Evolutionary conservation across 2,113 vertebrate species (phyloP).

Genomic region (Neofelis nebulosa): DNA sequence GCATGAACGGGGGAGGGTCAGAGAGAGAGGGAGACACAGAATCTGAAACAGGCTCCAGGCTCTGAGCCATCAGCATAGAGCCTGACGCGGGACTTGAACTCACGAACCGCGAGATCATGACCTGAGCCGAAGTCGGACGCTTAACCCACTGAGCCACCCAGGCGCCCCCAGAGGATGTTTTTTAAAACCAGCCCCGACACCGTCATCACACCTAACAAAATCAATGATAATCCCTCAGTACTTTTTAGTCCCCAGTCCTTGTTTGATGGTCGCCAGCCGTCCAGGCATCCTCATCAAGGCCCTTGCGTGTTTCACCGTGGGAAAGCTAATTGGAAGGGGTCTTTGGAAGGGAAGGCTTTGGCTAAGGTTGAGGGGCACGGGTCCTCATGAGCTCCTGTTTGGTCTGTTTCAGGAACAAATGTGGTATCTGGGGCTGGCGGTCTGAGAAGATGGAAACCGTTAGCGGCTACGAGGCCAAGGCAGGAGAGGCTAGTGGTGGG

Average conservation of each 20-base stretch:
- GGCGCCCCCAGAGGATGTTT: not conserved
- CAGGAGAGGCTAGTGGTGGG: conserved; percentile 71
- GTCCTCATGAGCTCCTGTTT: conserved; percentile 16
- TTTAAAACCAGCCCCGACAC: not conserved
- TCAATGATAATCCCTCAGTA: not conserved
- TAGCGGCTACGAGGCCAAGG: conserved; percentile 97
- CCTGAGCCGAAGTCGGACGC: too few relatives aligned
- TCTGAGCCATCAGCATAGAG: too few relatives aligned
- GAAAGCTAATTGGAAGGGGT: not conserved
- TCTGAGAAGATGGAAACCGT: conserved; percentile 95
- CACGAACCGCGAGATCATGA: too few relatives aligned
- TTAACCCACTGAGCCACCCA: too few relatives aligned
- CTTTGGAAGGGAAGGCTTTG: not conserved
- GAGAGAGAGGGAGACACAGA: too few relatives aligned
- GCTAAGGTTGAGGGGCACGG: not conserved
- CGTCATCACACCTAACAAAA: not conserved
- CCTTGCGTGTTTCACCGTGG: not conserved
- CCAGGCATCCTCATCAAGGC: not conserved
- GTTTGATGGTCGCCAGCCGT: not conserved
- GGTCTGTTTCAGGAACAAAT: conserved; percentile 91
- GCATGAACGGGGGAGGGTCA: too few relatives aligned
- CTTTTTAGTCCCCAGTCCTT: not conserved
- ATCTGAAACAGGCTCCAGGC: too few relatives aligned
- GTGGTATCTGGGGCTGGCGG: conserved; percentile 98
- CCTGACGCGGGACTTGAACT: too few relatives aligned